These are phyloP conservation scores for Drosophila melanica DNA, from an alignment of 1,140 invertebrate genomes.

Conservation along the genomic window DNA sequence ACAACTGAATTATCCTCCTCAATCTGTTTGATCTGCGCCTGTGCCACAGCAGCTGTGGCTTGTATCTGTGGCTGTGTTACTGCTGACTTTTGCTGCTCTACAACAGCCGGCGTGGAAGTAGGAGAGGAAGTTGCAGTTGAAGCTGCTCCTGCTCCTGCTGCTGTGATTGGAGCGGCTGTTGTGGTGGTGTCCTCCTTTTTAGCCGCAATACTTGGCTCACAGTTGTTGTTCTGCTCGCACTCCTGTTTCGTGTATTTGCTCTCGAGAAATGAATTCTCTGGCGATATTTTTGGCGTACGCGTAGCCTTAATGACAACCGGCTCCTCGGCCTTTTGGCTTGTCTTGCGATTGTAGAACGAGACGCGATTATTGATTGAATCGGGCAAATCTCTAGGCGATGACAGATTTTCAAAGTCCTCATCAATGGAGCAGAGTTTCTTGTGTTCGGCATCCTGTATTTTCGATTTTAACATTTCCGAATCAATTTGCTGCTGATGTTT, in stretches of 20 bases:
- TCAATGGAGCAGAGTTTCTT: slow-evolving; percentile 79
- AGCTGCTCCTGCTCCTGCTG: not conserved
- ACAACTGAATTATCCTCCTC: slow-evolving; percentile 15
- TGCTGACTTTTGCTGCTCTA: slow-evolving; percentile 11
- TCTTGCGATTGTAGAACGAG: slow-evolving; percentile 63
- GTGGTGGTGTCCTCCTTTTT: slow-evolving; percentile 24
- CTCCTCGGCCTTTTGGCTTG: slow-evolving; percentile 60
- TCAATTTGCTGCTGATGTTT: slow-evolving; percentile 74
- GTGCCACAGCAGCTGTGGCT: slow-evolving; percentile 8
- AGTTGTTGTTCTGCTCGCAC: slow-evolving; percentile 78
- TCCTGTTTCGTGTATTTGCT: slow-evolving; percentile 69
- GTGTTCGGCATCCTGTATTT: slow-evolving; percentile 78
- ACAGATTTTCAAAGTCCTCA: slow-evolving; percentile 77
- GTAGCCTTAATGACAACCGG: slow-evolving; percentile 81
- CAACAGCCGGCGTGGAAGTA: not conserved
- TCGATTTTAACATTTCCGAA: slow-evolving; percentile 78
- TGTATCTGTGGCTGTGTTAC: slow-evolving; percentile 7
- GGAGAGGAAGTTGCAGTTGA: not conserved
- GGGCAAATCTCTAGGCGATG: slow-evolving; percentile 75
- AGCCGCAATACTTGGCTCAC: slow-evolving; percentile 31
- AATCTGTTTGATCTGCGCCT: slow-evolving; percentile 20
- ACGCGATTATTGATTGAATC: slow-evolving; percentile 72
- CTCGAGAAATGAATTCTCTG: slow-evolving; percentile 82
- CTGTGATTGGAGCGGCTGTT: not conserved
- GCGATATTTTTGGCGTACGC: slow-evolving; percentile 80